Conservation (phyloP, 2,888 invertebrate species). For the Thera obeliscata region DNA sequence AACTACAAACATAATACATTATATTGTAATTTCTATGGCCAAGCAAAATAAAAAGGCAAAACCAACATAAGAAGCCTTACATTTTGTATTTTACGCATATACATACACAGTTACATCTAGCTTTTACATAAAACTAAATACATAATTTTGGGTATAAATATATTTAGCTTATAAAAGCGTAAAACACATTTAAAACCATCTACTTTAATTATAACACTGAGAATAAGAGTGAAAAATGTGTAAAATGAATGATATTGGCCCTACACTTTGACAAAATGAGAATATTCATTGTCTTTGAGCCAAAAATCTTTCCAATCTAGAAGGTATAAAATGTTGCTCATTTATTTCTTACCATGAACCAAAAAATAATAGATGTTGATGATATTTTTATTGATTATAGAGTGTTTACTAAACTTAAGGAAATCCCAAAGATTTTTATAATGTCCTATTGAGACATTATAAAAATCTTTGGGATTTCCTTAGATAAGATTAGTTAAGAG, state of each 20-base stretch:
- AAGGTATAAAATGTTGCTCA: too few species aligned
- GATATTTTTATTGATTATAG: too few species aligned
- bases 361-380: too few species aligned
- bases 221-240: background rate
- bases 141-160: constrained; percentile 29
- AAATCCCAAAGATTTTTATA: too few species aligned
- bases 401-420: too few species aligned
- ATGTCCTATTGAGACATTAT: too few species aligned
- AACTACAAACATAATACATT: constrained; percentile 39
- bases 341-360: background rate
- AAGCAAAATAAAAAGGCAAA: constrained; percentile 66
- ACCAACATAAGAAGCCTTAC: constrained; percentile 61
- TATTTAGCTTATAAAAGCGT: constrained; percentile 37
- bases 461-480: too few species aligned
- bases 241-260: background rate
- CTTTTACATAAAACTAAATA: constrained; percentile 33
- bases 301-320: too few species aligned
- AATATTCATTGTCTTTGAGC: too few species aligned
- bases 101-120: constrained; percentile 49
- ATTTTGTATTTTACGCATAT: constrained; percentile 71
- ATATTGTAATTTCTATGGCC: constrained; percentile 41
- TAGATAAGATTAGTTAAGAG: too few species aligned
- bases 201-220: constrained; percentile 28
- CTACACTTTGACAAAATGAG: too few species aligned
- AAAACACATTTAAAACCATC: constrained; percentile 44